Percentiles rank a stretch among this genome's conserved stretches.
Conservation (phyloP, 2,113 vertebrate species). For the Aspidoscelis tigris region DNA sequence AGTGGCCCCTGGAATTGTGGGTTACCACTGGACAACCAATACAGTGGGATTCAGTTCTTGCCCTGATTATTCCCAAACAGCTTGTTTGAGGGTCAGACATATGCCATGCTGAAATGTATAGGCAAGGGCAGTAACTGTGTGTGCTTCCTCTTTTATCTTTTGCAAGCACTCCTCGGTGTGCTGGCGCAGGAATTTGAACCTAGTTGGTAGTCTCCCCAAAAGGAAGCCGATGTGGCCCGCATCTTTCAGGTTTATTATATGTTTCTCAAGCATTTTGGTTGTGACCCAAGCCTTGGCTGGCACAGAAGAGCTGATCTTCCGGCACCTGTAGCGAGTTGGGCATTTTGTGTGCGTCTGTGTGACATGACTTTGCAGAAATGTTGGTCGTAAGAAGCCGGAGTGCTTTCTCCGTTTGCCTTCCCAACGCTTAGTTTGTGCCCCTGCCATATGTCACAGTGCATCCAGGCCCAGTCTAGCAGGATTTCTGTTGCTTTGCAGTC, state of each 20-base stretch:
- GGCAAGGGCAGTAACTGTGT: neutral
- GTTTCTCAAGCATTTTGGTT: constrained; percentile 7
- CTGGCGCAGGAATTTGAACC: neutral
- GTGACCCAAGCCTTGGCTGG: constrained; percentile 35
- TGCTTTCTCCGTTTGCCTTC: neutral
- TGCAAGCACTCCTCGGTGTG: neutral
- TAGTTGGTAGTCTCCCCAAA: neutral
- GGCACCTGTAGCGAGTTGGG: constrained; percentile 15
- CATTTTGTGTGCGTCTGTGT: rapidly evolving
- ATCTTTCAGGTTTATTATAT: neutral
- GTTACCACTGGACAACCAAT: constrained; percentile 37
- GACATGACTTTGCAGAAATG: constrained; percentile 2
- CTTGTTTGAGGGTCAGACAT: neutral
- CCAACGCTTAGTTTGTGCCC: neutral
- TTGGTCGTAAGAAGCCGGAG: neutral
- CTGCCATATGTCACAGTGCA: neutral
- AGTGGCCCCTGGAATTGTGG: constrained; percentile 22
- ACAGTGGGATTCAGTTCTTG: neutral
- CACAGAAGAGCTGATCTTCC: constrained; percentile 1
- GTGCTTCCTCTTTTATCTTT: too few relatives aligned
- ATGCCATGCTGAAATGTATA: neutral
- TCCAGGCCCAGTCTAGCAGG: neutral
- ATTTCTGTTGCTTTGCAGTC: constrained; percentile 30
- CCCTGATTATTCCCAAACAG: neutral
- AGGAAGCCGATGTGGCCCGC: neutral